Evolutionary conservation across 1,140 invertebrate genomes (phyloP), one percentile per base, ranked within the genome.

Genomic region (Pomphorhynchus laevis): DNA sequence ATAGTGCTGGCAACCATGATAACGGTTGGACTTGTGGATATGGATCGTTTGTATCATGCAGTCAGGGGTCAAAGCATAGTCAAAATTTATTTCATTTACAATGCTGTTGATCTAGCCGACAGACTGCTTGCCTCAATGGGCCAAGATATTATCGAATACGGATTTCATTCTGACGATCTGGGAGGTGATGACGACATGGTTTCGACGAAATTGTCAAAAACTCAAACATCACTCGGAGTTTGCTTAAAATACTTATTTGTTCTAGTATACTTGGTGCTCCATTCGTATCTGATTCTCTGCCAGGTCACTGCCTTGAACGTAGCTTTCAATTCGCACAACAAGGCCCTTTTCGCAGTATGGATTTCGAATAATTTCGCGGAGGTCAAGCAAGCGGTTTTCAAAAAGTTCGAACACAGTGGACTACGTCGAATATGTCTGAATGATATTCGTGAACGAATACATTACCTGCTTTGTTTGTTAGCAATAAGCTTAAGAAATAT

Each of bases 281-380:
- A 95, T 54, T 73, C 75, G 48, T 62, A 80, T 41, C 53, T 93
- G 38, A 74, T 93, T 11, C 63, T 93, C 49, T 53, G 59, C 24
- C 60, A 89, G 71, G 79, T 79, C 16, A 86, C 79, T 18, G 79
- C 77, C 21, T 62, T 98, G 1, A 95, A 93, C 63, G 86, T 98
- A 35, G 89, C 89, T 4, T 84, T 98, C 45, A 98, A 98, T 56
- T 89, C 86, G 0, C 86, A 77, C 50, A 93, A 91, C 53, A 86
- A 93, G 58, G 76, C 77, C 38, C 61, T 98, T 22, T 64, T 95
- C 4, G 91, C 82, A 4, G 89, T 98, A 35, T 86, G 95, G 73
- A 84, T 98, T 69, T 91, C 82, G 1, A 98, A 95, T 55, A 98
- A 98, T 65, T 95, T 95, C 66, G 82, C 95, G 2, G 89, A 98